Evolutionary conservation across 2,113 vertebrate species (phyloP).

Genomic region (Pungitius pungitius): DNA sequence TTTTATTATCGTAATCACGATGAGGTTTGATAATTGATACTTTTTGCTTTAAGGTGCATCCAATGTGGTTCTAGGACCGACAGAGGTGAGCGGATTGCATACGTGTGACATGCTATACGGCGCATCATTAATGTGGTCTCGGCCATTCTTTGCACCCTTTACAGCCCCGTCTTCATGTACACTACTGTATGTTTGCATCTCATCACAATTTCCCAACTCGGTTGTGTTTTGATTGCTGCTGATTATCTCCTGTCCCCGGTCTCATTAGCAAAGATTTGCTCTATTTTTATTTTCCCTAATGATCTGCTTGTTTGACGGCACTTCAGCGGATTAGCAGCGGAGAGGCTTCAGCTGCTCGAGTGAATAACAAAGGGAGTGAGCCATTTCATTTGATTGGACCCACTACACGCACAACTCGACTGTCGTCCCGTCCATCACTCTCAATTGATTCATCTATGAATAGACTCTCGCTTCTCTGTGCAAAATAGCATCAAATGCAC

Average conservation of each 20-base stretch:
- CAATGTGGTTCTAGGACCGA: too few relatives aligned
- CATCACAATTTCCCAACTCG: conserved; percentile 28
- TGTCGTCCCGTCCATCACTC: conserved; percentile 29
- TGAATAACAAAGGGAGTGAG: conserved; percentile 38
- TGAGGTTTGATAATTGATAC: neutral
- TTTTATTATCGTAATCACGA: neutral
- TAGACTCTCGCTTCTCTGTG: conserved; percentile 12
- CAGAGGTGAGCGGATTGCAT: neutral
- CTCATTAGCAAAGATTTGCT: conserved; percentile 58
- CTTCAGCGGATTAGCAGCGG: conserved; percentile 49
- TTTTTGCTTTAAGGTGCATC: neutral
- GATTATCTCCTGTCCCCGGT: conserved; percentile 56
- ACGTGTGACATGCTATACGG: neutral
- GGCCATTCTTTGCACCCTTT: conserved; percentile 7
- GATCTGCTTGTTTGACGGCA: conserved; percentile 55
- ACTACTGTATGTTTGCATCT: conserved; percentile 19
- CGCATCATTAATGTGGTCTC: neutral
- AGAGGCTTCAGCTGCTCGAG: conserved; percentile 36
- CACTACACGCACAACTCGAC: conserved; percentile 19
- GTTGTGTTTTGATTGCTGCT: conserved; percentile 55
- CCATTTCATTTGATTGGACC: conserved; percentile 21
- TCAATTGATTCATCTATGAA: conserved; percentile 50
- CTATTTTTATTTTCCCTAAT: conserved; percentile 65
- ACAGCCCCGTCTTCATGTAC: neutral
- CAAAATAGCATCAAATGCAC: conserved; percentile 17